Base-by-base conservation (phyloP, 2,113 vertebrate species). In the Podocnemis expansa region DNA sequence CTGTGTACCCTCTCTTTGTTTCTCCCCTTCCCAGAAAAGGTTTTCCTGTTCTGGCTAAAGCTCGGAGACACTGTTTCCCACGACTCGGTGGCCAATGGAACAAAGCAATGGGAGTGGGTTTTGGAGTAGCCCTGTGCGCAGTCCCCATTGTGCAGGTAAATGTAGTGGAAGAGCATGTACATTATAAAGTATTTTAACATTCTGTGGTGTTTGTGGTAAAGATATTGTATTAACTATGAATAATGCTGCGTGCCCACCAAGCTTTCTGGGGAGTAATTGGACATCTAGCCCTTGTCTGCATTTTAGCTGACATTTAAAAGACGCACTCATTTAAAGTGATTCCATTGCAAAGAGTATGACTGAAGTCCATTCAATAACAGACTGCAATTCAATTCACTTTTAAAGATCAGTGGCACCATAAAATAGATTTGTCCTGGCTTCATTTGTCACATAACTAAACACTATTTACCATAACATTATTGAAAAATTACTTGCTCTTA, bases 71-170 rank as follows among this genome's bases (percentile, higher is more conserved):
- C 92, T 93, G 88, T 45, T 79, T 96, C 12, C 45, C 29, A 0
- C 87, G 95, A 1, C 1, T 86, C 56, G 88, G 45, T 1, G 31
- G 96, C 3, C 95, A 93, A 9, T 98, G 97, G 98, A 98, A 63
- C 19, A 97, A 80, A 47, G 78, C 84, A 0, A 54, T 96, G 80
- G 96, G 96, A 2, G 1, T 97, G 52, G 98, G 98, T 43, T 87
- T 98, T 76, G 98, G 98, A 14, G 94, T 92, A 25, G 80, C 97
- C 16, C 67, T 98, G 78, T 98, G 98, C 2, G 98, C 98, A 0
- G 94, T 98, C 11, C 98, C 98, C 0, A 56, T 98, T 0, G 93
- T 81, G n/a, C 97, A 98, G 98, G 98, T 98, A 97, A 95, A 31
- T 45, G 49, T 76, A 5, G 29, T 2, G 0, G 51, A 5, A 52